Conservation (phyloP, 2,888 invertebrate genomes). For the Elgonia sp. region DNA sequence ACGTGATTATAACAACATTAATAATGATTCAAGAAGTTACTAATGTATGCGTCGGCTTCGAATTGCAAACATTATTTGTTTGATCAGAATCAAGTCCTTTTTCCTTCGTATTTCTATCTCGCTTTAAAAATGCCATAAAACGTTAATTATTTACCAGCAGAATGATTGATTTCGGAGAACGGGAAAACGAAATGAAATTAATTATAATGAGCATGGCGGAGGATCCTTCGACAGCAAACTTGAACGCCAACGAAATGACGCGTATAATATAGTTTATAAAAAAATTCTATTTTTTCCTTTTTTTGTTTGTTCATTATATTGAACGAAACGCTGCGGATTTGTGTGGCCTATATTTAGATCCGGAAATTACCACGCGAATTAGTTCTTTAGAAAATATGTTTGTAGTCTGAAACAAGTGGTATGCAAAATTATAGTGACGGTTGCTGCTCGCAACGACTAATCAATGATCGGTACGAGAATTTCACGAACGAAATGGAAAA, state of each 20-base stretch:
- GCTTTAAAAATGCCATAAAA: not conserved
- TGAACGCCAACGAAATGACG: not conserved
- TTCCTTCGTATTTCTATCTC: too few relatives aligned
- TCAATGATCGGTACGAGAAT: conserved; percentile 58
- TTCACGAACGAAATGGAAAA: conserved; percentile 65
- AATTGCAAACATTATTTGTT: not conserved
- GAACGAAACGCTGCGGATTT: conserved; percentile 38
- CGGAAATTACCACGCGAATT: conserved; percentile 61
- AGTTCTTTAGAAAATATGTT: conserved; percentile 47
- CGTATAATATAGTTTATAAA: conserved; percentile 5
- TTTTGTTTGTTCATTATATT: not conserved
- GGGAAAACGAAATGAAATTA: conserved; percentile 15
- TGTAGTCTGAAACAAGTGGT: conserved; percentile 33
- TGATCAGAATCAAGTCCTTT: conserved; percentile 20
- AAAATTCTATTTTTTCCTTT: too few relatives aligned
- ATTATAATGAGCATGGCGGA: not conserved
- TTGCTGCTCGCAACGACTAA: conserved; percentile 41
- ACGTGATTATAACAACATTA: conserved; percentile 27
- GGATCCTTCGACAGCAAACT: not conserved
- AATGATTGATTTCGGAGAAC: conserved; percentile 4
- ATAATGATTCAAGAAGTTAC: conserved; percentile 27
- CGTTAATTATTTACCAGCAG: not conserved
- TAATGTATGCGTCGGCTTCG: not conserved
- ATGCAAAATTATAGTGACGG: conserved; percentile 38
- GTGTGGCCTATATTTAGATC: conserved; percentile 45